Conservation (phyloP, 2,797 vertebrate species). For the Lepilemur septentrionalis region DNA sequence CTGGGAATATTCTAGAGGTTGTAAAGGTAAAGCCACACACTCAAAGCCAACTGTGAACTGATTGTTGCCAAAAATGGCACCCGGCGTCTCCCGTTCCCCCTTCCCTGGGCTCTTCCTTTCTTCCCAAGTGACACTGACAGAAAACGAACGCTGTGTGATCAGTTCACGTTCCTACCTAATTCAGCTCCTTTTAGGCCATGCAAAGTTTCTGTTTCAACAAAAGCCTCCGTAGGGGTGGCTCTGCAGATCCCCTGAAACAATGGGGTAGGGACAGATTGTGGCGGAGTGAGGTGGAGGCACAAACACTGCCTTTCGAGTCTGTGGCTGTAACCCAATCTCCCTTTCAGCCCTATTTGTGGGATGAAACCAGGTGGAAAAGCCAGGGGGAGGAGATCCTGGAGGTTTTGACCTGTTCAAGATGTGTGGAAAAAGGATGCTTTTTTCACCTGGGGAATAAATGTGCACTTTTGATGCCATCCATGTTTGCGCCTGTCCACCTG, state of each 20-base stretch:
- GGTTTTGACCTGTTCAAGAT: conserved; percentile 16
- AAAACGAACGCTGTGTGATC: neutral
- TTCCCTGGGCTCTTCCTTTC: neutral
- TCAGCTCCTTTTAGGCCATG: conserved; percentile 39
- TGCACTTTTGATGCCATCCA: neutral
- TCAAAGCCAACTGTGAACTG: neutral
- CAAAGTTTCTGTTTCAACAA: conserved; percentile 71
- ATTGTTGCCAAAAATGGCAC: neutral
- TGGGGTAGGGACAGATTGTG: neutral
- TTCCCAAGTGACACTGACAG: neutral
- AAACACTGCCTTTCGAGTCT: conserved; percentile 64
- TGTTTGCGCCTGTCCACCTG: neutral
- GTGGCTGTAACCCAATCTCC: conserved; percentile 49
- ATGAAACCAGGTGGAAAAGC: conserved; percentile 26
- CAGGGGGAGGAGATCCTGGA: neutral
- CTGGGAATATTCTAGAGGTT: neutral
- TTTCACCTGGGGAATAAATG: conserved; percentile 37
- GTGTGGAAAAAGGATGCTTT: conserved; percentile 43
- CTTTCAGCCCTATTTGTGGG: conserved; percentile 31
- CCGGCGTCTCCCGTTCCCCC: neutral
- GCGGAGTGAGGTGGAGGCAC: neutral
- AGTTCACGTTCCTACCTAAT: conserved; percentile 34
- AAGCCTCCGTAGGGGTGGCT: neutral
- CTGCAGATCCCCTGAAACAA: conserved; percentile 56
- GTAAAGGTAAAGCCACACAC: neutral